Base-by-base conservation (phyloP, 2,888 invertebrate species). In the Lobophora halterata region DNA sequence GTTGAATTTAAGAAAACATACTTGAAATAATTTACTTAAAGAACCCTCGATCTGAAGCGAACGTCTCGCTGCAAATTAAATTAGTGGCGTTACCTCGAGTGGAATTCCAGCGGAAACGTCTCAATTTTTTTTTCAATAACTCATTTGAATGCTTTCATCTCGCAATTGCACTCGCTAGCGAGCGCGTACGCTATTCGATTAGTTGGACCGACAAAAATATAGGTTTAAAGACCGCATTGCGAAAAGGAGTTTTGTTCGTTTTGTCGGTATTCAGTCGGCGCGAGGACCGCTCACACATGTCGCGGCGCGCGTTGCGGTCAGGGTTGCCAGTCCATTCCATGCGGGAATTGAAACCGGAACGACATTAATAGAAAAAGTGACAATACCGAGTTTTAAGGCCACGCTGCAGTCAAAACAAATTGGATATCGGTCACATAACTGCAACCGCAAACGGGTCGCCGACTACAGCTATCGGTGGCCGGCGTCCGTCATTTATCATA, bases 221-320 rank as follows among this genome's bases (percentile, higher is more conserved):
- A 67, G 73, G 73, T 76, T 78, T 73, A 75, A 74, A 74, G 72
- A 76, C 78, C 72, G 83, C 79, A 81, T 68, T 78, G 80, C 76
- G 80, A 79, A 78, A 81, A 79, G n/a, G n/a, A 79, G 62, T 80
- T 82, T 76, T 72, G 61, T 62, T 65, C 71, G 65, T 73, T 75
- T 76, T 72, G 66, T 61, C 55, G 61, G 55, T 55, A 28, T 54
- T 55, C 49, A 50, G 49, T 55, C 57, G 61, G 67, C 65, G 67
- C 42, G 47, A 37, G 34, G 38, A 29, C 65, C 65, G 65, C 58
- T 70, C 78, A 77, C 80, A 79, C 71, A 74, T 77, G 82, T 80
- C 74, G 79, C 63, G 75, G 67, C 63, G 62, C 60, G 31, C 33
- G 29, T 46, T 49, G 54, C 25, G 56, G 55, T 50, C 38, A 50